Evolutionary conservation across 2,888 invertebrate genomes (phyloP).

Genomic region (Diplazon laetatorius): DNA sequence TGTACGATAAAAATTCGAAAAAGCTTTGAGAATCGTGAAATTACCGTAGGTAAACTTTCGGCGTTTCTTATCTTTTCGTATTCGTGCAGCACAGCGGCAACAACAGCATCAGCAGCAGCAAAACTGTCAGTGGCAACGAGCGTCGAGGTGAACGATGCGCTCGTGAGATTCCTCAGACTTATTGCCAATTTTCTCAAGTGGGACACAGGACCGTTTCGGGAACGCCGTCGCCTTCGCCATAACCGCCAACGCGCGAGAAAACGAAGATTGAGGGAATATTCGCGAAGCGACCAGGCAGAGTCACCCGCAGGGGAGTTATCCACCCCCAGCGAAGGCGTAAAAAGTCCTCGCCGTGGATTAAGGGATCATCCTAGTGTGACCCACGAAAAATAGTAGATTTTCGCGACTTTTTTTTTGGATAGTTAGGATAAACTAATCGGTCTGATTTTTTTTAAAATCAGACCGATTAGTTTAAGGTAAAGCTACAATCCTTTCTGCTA

Average conservation of each 20-base stretch:
- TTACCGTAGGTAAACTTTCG: constrained; percentile 22
- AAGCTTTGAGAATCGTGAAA: constrained; percentile 27
- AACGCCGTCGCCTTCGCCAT: constrained; percentile 5
- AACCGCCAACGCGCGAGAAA: background rate
- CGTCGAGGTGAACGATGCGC: constrained; percentile 38
- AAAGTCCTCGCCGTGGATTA: constrained; percentile 17
- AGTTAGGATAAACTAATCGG: too few relatives aligned
- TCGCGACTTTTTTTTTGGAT: too few relatives aligned
- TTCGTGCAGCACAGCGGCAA: constrained; percentile 10
- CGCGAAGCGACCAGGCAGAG: background rate
- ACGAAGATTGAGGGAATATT: constrained; percentile 26
- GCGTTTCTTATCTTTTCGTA: constrained; percentile 37
- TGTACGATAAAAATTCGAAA: background rate
- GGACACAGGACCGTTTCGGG: constrained; percentile 55
- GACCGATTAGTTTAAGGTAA: too few relatives aligned
- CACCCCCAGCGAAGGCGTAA: constrained; percentile 14
- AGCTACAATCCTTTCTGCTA: too few relatives aligned
- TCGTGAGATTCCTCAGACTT: constrained; percentile 52
- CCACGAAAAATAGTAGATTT: too few relatives aligned
- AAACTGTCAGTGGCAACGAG: constrained; percentile 31
- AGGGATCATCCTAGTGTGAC: too few relatives aligned
- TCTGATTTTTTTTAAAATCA: too few relatives aligned
- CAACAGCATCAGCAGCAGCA: constrained; percentile 34
- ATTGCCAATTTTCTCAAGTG: constrained; percentile 65
- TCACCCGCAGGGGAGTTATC: constrained; percentile 23